These are phyloP conservation scores for Melanostigma gelatinosum DNA, from an alignment of 2,113 vertebrate species.

Conservation along the genomic window DNA sequence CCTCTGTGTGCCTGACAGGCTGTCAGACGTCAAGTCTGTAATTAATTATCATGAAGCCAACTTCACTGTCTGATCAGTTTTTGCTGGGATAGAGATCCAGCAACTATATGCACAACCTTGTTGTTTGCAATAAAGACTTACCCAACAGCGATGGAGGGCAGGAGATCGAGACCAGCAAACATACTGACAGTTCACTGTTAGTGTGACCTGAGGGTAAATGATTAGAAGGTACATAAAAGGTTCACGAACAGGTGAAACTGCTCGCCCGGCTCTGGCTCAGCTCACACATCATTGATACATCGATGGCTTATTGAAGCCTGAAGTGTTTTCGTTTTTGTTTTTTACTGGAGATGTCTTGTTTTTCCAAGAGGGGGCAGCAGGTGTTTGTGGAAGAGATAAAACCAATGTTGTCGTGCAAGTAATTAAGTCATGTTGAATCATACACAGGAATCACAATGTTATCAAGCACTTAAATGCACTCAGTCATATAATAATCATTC, in stretches of 20 bases:
- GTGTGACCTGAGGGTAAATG: neutral
- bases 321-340: neutral
- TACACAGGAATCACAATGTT: too few relatives aligned
- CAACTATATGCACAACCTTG: constrained; percentile 1
- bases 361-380: constrained; percentile 63
- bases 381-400: neutral
- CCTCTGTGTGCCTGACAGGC: neutral
- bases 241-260: neutral
- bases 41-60: constrained; percentile 1
- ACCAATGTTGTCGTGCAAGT: neutral
- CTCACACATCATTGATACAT: neutral
- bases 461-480: too few relatives aligned
- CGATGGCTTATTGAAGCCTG: neutral
- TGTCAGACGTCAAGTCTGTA: neutral
- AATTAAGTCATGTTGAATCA: neutral
- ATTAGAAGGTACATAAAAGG: neutral
- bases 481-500: too few relatives aligned
- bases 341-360: neutral
- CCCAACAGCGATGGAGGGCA: neutral
- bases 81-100: neutral
- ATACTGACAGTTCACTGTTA: neutral
- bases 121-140: neutral
- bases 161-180: neutral
- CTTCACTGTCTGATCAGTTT: neutral
- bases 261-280: neutral